Evolutionary conservation across 2,797 vertebrate species (phyloP).

Genomic region (Amazona finschi): DNA sequence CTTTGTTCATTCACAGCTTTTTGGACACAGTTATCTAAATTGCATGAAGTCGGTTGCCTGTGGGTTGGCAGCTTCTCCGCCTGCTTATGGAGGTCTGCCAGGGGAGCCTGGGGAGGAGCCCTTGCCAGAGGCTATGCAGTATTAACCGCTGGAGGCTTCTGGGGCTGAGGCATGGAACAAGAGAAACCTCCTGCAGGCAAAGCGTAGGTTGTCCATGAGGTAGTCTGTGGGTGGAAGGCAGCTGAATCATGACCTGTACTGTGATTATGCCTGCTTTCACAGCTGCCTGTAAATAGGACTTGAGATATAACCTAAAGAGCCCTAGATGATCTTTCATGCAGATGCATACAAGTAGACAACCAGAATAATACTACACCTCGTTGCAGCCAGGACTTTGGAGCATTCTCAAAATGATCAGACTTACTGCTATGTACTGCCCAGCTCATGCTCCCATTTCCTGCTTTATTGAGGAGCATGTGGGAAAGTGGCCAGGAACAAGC

Average conservation of each 20-base stretch:
- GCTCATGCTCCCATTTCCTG: background rate
- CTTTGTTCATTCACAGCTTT: background rate
- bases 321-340: background rate
- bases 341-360: background rate
- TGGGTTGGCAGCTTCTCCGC: background rate
- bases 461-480: background rate
- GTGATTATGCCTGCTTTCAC: background rate
- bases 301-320: background rate
- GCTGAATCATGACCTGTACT: background rate
- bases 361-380: background rate
- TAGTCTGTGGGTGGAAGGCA: background rate
- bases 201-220: background rate
- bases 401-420: background rate
- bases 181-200: background rate
- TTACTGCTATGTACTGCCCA: background rate
- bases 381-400: background rate
- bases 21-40: background rate
- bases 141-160: background rate
- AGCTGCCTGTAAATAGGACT: background rate
- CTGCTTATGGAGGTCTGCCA: background rate
- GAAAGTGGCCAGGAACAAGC: slow-evolving; percentile 19
- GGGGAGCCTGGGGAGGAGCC: background rate
- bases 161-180: background rate
- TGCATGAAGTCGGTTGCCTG: background rate
- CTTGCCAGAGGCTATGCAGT: background rate